phyloP scores from a whole-genome alignment of 1,140 invertebrate species.

The Akabosia matsudoensis region DNA sequence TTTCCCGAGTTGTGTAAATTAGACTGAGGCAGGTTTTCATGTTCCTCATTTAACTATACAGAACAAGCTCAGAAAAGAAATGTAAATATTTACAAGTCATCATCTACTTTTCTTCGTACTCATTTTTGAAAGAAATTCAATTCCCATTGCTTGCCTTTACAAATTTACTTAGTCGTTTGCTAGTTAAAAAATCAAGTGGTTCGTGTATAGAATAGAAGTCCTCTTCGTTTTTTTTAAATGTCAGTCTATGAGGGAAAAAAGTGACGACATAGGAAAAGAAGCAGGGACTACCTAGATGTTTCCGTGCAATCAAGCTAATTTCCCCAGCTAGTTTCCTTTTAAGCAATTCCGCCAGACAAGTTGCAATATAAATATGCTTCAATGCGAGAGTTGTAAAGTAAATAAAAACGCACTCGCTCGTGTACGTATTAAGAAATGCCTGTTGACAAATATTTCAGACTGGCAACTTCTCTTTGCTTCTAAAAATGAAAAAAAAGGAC shows the following conservation, averaged over 20 bases:
- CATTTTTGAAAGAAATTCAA: slow-evolving; percentile 10
- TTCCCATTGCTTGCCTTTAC: background rate
- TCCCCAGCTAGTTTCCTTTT: background rate
- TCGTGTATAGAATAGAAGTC: too few relatives aligned
- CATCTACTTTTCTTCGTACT: background rate
- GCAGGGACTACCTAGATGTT: background rate
- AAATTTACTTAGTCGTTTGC: background rate
- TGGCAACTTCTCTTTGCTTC: background rate
- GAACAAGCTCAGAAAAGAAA: background rate
- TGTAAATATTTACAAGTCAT: slow-evolving; percentile 17
- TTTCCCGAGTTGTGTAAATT: slow-evolving; percentile 16
- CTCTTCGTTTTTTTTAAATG: too few relatives aligned
- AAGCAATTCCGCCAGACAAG: background rate
- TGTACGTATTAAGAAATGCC: too few relatives aligned
- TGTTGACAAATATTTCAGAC: background rate
- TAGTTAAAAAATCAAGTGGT: background rate
- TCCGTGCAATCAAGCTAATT: slow-evolving; percentile 17
- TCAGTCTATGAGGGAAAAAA: too few relatives aligned
- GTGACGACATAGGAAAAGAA: too few relatives aligned
- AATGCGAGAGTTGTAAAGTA: background rate
- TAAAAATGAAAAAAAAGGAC: background rate
- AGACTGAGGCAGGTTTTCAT: background rate
- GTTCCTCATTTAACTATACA: too few relatives aligned
- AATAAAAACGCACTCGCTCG: background rate
- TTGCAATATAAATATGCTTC: background rate